Conservation (phyloP, 1,140 invertebrate species). For the Drosophila orena region DNA sequence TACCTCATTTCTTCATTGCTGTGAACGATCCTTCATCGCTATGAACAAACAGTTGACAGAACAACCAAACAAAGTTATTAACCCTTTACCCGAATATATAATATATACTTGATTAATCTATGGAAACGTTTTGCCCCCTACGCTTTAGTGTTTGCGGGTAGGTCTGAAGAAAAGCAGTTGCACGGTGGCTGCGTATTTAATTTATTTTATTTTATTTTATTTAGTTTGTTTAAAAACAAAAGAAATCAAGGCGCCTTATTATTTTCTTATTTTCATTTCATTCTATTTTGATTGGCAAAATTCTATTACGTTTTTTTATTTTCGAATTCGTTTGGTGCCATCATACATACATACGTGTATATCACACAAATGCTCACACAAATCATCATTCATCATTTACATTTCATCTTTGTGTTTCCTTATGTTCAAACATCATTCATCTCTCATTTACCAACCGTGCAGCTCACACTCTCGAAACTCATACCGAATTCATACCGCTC, state of each 20-base stretch:
- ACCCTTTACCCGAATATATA: constrained; percentile 55
- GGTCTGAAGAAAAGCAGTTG: constrained; percentile 75
- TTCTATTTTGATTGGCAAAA: constrained; percentile 49
- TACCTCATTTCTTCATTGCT: constrained; percentile 53
- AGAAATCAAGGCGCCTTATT: constrained; percentile 41
- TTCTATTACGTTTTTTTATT: constrained; percentile 77
- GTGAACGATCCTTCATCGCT: constrained; percentile 62
- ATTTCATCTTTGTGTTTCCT: constrained; percentile 57
- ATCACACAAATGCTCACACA: constrained; percentile 28
- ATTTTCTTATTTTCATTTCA: constrained; percentile 27
- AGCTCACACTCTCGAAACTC: constrained; percentile 46
- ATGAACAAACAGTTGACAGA: constrained; percentile 78
- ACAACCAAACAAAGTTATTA: constrained; percentile 77
- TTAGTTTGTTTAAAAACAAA: constrained; percentile 37
- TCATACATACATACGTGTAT: constrained; percentile 30
- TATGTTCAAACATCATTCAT: constrained; percentile 40
- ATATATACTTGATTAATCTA: constrained; percentile 56
- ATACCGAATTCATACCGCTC: constrained; percentile 22
- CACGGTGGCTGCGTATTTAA: constrained; percentile 81
- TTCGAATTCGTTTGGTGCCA: constrained; percentile 74
- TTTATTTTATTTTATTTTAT: constrained; percentile 35
- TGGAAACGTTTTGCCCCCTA: constrained; percentile 18
- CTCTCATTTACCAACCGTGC: constrained; percentile 58
- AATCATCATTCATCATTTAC: constrained; percentile 39
- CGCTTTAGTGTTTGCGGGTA: constrained; percentile 57